phyloP scores from a whole-genome alignment of 2,888 invertebrate genomes.

The Plebejus argus region DNA sequence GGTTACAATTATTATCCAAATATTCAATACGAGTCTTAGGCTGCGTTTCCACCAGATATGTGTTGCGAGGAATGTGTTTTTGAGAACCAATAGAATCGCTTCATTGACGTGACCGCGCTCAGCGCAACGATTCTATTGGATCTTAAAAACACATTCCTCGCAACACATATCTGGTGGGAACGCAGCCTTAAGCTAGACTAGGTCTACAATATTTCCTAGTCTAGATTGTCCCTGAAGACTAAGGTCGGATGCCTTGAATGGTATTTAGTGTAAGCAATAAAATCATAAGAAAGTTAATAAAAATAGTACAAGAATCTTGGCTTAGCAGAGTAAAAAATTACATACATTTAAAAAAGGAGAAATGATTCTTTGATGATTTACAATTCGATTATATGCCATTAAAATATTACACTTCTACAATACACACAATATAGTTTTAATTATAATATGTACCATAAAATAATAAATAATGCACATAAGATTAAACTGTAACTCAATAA shows the following conservation, averaged over 20 bases:
- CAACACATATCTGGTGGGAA: too few relatives aligned
- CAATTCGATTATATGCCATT: neutral
- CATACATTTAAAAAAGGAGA: neutral
- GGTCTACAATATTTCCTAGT: neutral
- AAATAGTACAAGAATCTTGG: conserved; percentile 8
- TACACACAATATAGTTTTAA: neutral
- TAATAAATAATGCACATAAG: neutral
- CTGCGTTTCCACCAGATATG: too few relatives aligned
- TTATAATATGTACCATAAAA: neutral
- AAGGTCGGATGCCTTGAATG: neutral
- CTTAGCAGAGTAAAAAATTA: neutral
- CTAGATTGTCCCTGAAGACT: neutral
- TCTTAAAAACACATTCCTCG: too few relatives aligned
- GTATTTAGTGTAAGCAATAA: neutral
- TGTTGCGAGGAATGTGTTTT: too few relatives aligned
- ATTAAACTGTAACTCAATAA: neutral
- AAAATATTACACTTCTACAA: neutral
- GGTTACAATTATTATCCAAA: conserved; percentile 33
- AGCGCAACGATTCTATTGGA: too few relatives aligned
- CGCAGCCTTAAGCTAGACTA: neutral
- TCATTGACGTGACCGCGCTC: too few relatives aligned
- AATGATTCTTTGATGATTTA: neutral
- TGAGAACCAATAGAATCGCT: too few relatives aligned
- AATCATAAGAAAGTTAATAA: neutral
- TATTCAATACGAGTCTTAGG: neutral